Evolutionary conservation across 2,797 vertebrate species (phyloP).

Genomic region (Hoplostethus mediterraneus): DNA sequence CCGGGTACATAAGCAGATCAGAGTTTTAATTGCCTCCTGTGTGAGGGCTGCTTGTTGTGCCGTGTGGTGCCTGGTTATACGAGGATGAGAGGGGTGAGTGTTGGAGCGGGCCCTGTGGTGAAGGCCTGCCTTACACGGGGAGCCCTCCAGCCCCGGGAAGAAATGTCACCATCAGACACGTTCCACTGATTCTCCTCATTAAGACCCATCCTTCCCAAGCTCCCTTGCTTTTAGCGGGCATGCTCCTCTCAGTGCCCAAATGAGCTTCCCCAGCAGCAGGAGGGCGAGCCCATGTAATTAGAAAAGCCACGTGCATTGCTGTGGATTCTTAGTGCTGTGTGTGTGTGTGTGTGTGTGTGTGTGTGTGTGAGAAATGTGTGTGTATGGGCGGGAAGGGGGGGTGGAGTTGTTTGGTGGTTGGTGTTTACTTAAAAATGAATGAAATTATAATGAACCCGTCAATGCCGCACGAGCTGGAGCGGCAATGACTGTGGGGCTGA

Average conservation of each 20-base stretch:
- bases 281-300: conserved; percentile 69
- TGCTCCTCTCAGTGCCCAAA: conserved; percentile 52
- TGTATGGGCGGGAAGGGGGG: background rate
- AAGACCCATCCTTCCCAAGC: conserved; percentile 70
- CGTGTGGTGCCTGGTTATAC: conserved; percentile 23
- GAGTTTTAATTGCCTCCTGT: conserved; percentile 74
- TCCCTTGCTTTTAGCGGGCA: conserved; percentile 58
- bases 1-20: conserved; percentile 75
- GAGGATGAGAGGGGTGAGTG: conserved; percentile 55
- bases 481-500: conserved; percentile 22
- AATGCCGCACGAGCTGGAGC: conserved; percentile 22
- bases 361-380: conserved; percentile 1
- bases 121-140: conserved; percentile 52
- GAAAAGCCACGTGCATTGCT: conserved; percentile 59
- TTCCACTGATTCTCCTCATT: conserved; percentile 75
- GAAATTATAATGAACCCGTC: conserved; percentile 49
- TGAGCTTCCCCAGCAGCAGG: conserved; percentile 64
- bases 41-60: conserved; percentile 57
- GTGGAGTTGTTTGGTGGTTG: conserved; percentile 10
- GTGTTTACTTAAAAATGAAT: conserved; percentile 56
- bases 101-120: conserved; percentile 45
- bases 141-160: conserved; percentile 61
- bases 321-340: conserved; percentile 27
- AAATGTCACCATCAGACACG: conserved; percentile 79
- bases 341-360: conserved; percentile 11